phyloP scores from a whole-genome alignment of 2,888 invertebrate genomes.

The Drymonia ruficornis region DNA sequence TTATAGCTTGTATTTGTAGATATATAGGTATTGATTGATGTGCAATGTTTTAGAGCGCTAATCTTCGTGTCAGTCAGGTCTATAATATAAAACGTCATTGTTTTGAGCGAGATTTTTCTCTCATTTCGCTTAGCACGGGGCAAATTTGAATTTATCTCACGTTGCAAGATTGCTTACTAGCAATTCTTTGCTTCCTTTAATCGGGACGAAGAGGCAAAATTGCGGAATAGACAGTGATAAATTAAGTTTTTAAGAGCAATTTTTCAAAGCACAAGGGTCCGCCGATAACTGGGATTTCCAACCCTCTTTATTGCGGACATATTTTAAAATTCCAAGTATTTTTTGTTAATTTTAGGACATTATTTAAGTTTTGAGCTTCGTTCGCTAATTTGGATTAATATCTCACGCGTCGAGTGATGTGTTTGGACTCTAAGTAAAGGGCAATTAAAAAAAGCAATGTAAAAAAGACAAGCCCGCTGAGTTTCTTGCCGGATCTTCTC shows the following conservation, averaged over 20 bases:
- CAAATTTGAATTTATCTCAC: constrained; percentile 5
- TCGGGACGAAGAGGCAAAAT: constrained; percentile 16
- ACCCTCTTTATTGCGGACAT: constrained; percentile 14
- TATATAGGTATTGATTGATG: no score
- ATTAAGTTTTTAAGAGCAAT: constrained; percentile 31
- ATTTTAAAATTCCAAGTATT: constrained; percentile 13
- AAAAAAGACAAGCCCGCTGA: no score
- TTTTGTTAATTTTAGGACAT: not conserved
- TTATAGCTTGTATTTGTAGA: no score
- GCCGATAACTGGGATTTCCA: constrained; percentile 25
- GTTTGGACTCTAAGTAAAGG: no score
- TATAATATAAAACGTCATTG: no score
- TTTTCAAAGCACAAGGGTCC: constrained; percentile 29
- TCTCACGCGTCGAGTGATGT: no score
- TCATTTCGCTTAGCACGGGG: not conserved
- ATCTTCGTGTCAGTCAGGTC: no score
- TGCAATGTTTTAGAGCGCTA: no score
- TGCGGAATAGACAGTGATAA: constrained; percentile 25
- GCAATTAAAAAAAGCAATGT: no score
- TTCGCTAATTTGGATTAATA: no score
- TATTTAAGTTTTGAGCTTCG: no score
- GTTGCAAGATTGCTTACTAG: constrained; percentile 4
- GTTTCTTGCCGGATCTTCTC: no score
- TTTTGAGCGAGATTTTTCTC: not conserved
- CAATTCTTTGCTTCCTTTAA: not conserved